Base-by-base conservation (phyloP, 2,888 invertebrate genomes). In the Lypha dubia region DNA sequence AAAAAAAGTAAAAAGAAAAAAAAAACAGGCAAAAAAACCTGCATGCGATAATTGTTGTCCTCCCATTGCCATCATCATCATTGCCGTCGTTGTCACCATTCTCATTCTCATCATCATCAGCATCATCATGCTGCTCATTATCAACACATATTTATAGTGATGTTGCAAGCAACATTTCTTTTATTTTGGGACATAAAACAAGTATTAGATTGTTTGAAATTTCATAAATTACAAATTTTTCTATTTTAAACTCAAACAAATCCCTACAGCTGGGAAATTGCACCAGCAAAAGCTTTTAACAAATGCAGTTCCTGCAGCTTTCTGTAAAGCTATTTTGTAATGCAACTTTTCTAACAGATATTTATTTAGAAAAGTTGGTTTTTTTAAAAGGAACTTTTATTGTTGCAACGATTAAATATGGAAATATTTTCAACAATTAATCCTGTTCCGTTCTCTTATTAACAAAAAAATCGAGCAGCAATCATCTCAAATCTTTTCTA, bases 31-130 rank as follows among this genome's bases (percentile, higher is more conserved):
- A 24, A 8, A 62, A 75, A 71, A 62, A 63, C 46, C 65, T 81
- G 81, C 81, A 74, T 81, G 77, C 70, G 73, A 79, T 81, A 84
- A 79, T 81, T 84, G 81, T 81, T 77, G 63, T 77, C 74, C 77
- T 73, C 63, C 77, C 67, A 84, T 73, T 17, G 51, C 60, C 53
- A 46, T 76, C 68, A 35, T 75, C 51, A 17, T 70, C 22, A 63
- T 71, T 49, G 13, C 32, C 73, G 58, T 73, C 79, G 20, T 44
- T 63, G 49, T 17, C 38, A 35, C 13, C 70, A 17, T 74, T 51
- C 68, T 17, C 24, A 53, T 24, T 8, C 7, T 51, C 51, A 9
- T 7, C 17, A 15, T 17, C 17, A 2, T 46, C 44, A 46, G 58
- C 58, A 44, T 63, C 53, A 53, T 24, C 15, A 71, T 15, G 44